Percentiles rank a stretch among this genome's conserved stretches.
phyloP scores from a whole-genome alignment of 2,797 vertebrate genomes.

The Tangara arthus region DNA sequence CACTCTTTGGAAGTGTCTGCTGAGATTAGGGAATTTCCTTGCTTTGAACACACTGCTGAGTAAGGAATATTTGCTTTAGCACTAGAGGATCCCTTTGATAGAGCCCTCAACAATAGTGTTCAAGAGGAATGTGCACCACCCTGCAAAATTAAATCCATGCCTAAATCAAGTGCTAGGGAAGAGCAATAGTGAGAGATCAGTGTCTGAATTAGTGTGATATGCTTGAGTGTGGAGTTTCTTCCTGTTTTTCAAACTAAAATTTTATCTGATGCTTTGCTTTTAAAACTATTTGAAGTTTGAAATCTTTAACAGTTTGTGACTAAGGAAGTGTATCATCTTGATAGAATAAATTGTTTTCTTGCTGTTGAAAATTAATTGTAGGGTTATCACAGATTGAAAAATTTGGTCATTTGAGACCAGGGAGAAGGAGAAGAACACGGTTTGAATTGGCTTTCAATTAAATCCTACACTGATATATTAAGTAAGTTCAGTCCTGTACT shows the following conservation, averaged over 20 bases:
- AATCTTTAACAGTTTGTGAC: background rate
- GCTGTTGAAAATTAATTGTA: background rate
- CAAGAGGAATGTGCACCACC: background rate
- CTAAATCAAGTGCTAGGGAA: background rate
- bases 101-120: background rate
- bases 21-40: background rate
- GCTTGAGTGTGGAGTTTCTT: background rate
- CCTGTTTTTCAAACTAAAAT: background rate
- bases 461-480: background rate
- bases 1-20: fast-evolving
- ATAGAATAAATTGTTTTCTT: conserved; percentile 14
- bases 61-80: background rate
- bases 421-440: background rate
- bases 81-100: background rate
- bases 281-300: background rate
- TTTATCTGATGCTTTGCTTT: background rate
- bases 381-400: background rate
- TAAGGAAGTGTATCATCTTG: background rate
- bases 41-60: background rate
- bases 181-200: background rate
- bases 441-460: conserved; percentile 17
- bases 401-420: background rate
- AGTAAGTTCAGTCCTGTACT: conserved; percentile 22
- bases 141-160: background rate
- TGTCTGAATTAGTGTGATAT: background rate